Evolutionary conservation across 1,140 invertebrate species (phyloP), one percentile per base, ranked within the genome.

Genomic region (Drosophila santomea): DNA sequence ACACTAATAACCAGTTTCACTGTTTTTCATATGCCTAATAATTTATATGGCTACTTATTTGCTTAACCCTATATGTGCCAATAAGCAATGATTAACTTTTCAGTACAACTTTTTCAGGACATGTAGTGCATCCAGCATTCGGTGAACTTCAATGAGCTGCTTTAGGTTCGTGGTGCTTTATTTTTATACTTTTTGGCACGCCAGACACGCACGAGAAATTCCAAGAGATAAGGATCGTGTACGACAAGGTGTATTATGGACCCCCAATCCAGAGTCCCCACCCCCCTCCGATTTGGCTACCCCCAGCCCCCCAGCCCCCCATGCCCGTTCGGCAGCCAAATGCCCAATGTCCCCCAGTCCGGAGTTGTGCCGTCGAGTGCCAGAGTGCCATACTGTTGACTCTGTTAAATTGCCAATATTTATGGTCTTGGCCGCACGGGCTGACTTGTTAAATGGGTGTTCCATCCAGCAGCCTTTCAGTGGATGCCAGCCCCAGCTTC

Each of bases 221-320:
- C 83, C 83, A 79, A 90, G 85, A 90, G 86, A 90, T 90, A 90
- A 90, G 86, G 78, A 90, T 90, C 86, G 86, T 90, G 86, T 90
- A 90, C 86, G 86, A 90, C 86, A 90, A 90, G 86, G 86, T 90
- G 86, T 90, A 90, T 90, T 90, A 90, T 90, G 86, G 86, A 86
- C 75, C 82, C 83, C 67, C 72, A 78, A 62, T 71, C 67, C 67
- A 25, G 50, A 28, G 47, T 45, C 32, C 66, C 39, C 28, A 32
- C 0, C 38, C 41, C 48, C 61, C 62, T 32, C 5, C 14, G 6
- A n/a, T 17, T 52, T 41, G 59, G 51, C 38, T 20, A 20, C 20
- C 20, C 20, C 20, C 20, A 20, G 17, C 17, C 56, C 57, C 57
- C 35, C 11, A 2, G 8, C 2, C 17, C 56, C 57, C 57, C 35